Percentiles rank a stretch among this genome's conserved stretches.
Conservation (phyloP, 2,797 vertebrate species). For the Ptychadena robeensis region DNA sequence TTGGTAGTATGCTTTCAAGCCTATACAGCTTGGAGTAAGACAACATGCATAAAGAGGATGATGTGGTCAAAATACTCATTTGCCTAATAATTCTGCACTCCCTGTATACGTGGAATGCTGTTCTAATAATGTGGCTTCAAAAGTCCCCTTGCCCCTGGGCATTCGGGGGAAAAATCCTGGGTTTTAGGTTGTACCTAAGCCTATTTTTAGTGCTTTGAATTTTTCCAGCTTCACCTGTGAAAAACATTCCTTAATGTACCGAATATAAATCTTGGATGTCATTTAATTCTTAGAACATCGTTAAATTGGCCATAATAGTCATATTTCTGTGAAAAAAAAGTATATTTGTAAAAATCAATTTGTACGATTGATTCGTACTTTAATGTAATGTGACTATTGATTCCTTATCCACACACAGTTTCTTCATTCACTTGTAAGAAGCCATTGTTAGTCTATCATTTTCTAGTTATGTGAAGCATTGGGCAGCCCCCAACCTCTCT, state of each 20-base stretch:
- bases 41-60: too few species aligned
- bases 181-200: too few species aligned
- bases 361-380: conserved; percentile 42
- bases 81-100: too few species aligned
- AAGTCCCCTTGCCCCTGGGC: too few species aligned
- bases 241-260: neutral
- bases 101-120: too few species aligned
- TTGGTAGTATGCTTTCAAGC: too few species aligned
- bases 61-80: too few species aligned
- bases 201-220: too few species aligned
- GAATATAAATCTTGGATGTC: neutral
- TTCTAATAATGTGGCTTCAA: too few species aligned
- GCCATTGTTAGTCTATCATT: conserved; percentile 58
- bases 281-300: conserved; percentile 5
- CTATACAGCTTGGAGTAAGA: too few species aligned
- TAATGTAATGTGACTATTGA: conserved; percentile 56
- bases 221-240: neutral
- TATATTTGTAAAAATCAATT: conserved; percentile 40
- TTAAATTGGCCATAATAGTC: conserved; percentile 27
- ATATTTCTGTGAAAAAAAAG: conserved; percentile 7
- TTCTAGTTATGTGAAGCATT: conserved; percentile 57
- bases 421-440: conserved; percentile 60
- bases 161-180: too few species aligned
- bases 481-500: conserved; percentile 41
- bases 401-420: conserved; percentile 59